Evolutionary conservation across 2,888 invertebrate species (phyloP), one percentile per base, ranked within the genome.

Genomic region (Pterostichus niger): DNA sequence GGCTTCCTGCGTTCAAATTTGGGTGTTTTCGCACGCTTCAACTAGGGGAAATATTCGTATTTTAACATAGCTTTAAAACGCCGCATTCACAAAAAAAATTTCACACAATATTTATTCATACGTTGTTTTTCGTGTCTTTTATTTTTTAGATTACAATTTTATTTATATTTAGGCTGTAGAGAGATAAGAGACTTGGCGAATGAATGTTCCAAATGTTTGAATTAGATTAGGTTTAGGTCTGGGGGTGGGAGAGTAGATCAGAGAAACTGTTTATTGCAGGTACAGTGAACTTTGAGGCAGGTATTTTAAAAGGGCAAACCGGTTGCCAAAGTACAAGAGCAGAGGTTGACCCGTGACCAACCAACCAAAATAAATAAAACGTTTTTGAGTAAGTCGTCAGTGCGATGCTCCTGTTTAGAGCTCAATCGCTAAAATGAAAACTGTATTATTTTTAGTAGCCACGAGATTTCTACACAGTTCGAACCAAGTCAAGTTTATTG

Each of bases 301-400:
- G 10, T 61, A 64, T 64, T 64, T 68, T 68, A 40, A 68, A 71
- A 71, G 71, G 71, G 71, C 31, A 46, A 64, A 52, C 35, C 54
- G 31, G 76, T 54, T 77, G 76, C 76, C 76, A 77, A 77, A 54
- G 76, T 76, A 54, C 71, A 17, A 31, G 17, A 33, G 2, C 40
- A 75, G 10, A 24, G 15, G 49, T 49, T 52, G 52, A 54, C 54
- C 54, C 35, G 56, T 77, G 52, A 56, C 56, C 61, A 49, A 59
- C 52, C 15, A 77, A 78, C 78, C 24, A 78, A 78, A 78, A 78
- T 78, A 78, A 78, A 64, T 44, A 78, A 61, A 61, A 1, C n/a
- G 35, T 40, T 68, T 71, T 71, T 71, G 71, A 59, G 24, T 33
- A 61, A 59, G 78, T 78, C 52, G 61, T 46, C 17, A 78, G 78